Evolutionary conservation across 1,140 invertebrate species (phyloP), one percentile per base, ranked within the genome.

Genomic region (Dolichoris vasculosae): DNA sequence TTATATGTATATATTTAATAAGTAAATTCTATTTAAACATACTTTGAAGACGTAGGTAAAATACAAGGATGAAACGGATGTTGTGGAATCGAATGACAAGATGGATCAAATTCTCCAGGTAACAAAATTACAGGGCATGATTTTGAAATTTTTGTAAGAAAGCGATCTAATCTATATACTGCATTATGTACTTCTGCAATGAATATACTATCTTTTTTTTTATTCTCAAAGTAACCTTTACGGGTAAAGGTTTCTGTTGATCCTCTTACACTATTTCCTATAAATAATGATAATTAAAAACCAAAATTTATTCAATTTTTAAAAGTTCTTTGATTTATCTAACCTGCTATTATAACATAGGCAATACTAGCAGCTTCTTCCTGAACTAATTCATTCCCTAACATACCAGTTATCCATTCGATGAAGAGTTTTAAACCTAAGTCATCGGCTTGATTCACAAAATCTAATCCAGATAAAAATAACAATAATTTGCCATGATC

Each of bases 31-130:
- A 43, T 20, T 55, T 48, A 15, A 64, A 67, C 64, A 51, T 90
- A 92, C 92, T 90, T 93, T 73, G 89, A 90, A 9, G 91, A 88
- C 86, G 89, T 82, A 55, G 91, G 95, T 88, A 97, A 95, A 94
- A 97, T 95, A 93, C 97, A 98, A 85, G 95, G 95, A 93, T 99
- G 98, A 35, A 99, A 94, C 23, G 97, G 96, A 93, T 97, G 97
- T 91, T 99, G 98, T 0, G 98, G 98, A 75, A 99, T 91, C 92
- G 97, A 96, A 87, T 96, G 95, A 91, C 97, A 98, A 1, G 96
- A 94, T 23, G 98, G 98, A 94, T 99, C 98, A 93, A 95, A 96
- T 89, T 97, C 95, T 71, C 97, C 97, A 13, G 98, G 97, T 97
- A 99, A 97, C 15, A 99, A 86, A 91, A 98, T 97, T 38, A 98